phyloP scores from a whole-genome alignment of 2,113 vertebrate genomes.

The Forbesichthys papilliferus region DNA sequence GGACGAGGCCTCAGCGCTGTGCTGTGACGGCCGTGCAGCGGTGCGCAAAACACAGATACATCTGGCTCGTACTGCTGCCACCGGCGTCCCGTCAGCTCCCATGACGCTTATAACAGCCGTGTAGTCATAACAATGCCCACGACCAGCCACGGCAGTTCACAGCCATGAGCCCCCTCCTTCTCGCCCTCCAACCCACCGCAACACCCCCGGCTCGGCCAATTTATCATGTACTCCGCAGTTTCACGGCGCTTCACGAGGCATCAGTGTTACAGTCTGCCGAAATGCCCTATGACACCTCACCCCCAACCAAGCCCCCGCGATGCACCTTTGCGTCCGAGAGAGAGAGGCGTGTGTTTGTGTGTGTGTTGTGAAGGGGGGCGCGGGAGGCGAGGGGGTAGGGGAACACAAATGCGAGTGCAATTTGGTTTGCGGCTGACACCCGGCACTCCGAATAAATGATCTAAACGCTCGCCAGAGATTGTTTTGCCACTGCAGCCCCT shows the following conservation, averaged over 20 bases:
- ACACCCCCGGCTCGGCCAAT: constrained; percentile 56
- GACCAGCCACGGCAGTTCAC: constrained; percentile 54
- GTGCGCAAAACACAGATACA: constrained; percentile 43
- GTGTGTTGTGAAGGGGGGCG: background rate
- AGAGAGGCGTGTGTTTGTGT: background rate
- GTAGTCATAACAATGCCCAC: constrained; percentile 58
- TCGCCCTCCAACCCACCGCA: background rate
- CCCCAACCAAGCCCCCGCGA: background rate
- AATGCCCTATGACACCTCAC: constrained; percentile 49
- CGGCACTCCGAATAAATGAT: constrained; percentile 67
- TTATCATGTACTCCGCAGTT: constrained; percentile 71
- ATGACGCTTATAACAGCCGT: constrained; percentile 57
- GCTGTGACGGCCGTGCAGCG: constrained; percentile 35
- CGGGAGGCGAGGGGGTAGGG: constrained; percentile 6
- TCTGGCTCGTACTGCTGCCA: constrained; percentile 54
- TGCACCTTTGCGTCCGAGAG: constrained; percentile 51
- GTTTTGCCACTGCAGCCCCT: constrained; percentile 68
- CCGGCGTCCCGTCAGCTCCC: constrained; percentile 59
- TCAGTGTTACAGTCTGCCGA: constrained; percentile 61
- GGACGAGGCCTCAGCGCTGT: no score
- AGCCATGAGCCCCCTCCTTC: constrained; percentile 32
- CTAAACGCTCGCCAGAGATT: constrained; percentile 70
- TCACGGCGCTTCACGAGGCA: constrained; percentile 62
- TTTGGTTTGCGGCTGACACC: constrained; percentile 70
- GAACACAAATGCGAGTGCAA: constrained; percentile 42